Base-by-base conservation (phyloP, 2,797 vertebrate species). In the Betta splendens region DNA sequence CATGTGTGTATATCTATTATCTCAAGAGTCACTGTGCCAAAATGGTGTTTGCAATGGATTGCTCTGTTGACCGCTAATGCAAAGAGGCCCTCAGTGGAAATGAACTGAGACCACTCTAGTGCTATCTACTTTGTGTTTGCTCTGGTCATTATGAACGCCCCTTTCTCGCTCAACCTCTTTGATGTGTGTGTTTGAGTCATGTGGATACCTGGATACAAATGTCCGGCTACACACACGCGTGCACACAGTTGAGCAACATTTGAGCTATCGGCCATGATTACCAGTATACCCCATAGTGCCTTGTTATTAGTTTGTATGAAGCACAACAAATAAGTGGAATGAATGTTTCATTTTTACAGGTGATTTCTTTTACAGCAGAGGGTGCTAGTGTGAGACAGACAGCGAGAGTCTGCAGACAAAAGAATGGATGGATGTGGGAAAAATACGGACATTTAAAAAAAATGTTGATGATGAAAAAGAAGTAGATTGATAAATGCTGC, bases 31-130 rank as follows among this genome's bases (percentile, higher is more conserved):
- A 48, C 36, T 49, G 50, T 49, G 39, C 50, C 48, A 23, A 42
- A 26, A 2, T 25, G 4, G 25, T 82, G 75, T 85, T 86, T 81
- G 76, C 69, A n/a, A 25, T 77, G 64, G 52, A 78, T 79, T 32
- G 64, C 69, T 64, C 72, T 42, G 60, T 67, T 80, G 80, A 73
- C 54, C 66, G 20, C 77, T 57, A 69, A 80, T 75, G 68, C 79
- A 77, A 76, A 75, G 79, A 85, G 83, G 59, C 46, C 70, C 79
- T 85, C 43, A 22, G 68, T 84, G 75, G 84, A 79, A 86, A 87
- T 85, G 3, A 89, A 80, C 80, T 50, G 54, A 64, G 44, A 47
- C 63, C 69, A 73, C 77, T 85, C 58, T 39, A 45, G 40, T 46
- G 76, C 76, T 64, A 57, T 79, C 76, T 69, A 11, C 80, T 48